Evolutionary conservation across 2,888 invertebrate species (phyloP), one percentile per base, ranked within the genome.

Genomic region (Nematopogon swammerdamellus): DNA sequence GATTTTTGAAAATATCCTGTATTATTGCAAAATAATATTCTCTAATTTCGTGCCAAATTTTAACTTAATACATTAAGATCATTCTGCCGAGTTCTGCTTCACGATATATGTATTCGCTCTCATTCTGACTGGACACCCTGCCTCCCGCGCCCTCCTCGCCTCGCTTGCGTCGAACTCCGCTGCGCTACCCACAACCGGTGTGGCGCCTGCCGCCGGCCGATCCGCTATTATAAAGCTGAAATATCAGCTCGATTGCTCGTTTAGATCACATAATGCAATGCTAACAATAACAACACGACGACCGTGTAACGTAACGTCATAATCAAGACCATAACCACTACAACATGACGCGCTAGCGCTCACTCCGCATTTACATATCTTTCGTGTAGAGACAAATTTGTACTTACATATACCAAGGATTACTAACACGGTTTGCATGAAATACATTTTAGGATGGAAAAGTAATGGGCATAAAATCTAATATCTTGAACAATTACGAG

Each of bases 161-260:
- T 36, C 11, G 36, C 36, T 3, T 14, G 11, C 36, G 36, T 25
- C 36, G 36, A 6, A 3, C 36, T 14, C 8, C 36, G 25, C 44
- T 44, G 25, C 49, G 25, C 29, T 30, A 44, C 19, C 14, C 43
- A 42, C 16, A 18, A 49, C 44, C 44, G 44, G 36, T 49, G 49
- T 44, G 25, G 44, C 25, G 49, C 20, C 11, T 48, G n/a, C 43
- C 48, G 44, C 25, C 20, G 25, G 44, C n/a, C n/a, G n/a, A n/a
- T n/a, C n/a, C n/a, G n/a, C n/a, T n/a, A n/a, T n/a, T n/a, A n/a
- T 49, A 30, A 49, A 18, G 18, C 44, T 49, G 49, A 49, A 43
- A 49, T 49, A 49, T 49, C 44, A 20, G 44, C 29, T 20, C 49
- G 49, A 49, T 49, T 29, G 49, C 44, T 44, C 44, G 42, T 49